Conservation (phyloP, 2,797 vertebrate genomes). For the Sibirionetta formosa region DNA sequence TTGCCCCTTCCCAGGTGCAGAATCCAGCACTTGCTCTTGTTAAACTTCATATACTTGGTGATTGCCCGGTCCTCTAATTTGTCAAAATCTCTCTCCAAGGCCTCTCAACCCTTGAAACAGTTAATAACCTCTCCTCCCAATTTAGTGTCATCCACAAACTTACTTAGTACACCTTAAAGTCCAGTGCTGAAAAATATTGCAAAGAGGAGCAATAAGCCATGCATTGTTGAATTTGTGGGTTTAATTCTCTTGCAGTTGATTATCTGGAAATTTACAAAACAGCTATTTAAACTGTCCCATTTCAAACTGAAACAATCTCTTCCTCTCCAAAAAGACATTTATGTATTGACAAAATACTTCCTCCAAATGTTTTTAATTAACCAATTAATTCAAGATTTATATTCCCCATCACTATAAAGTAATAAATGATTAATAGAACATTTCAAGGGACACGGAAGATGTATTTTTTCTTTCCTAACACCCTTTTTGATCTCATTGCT, state of each 20-base stretch:
- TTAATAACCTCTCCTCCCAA: no score
- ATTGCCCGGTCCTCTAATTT: no score
- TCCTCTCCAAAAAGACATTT: background rate
- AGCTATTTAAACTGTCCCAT: background rate
- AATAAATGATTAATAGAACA: background rate
- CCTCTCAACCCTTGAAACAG: no score
- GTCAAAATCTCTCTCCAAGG: no score
- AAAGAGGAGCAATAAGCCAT: background rate
- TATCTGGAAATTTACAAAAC: background rate
- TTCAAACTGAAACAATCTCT: background rate
- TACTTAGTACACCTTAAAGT: no score
- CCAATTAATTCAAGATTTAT: background rate
- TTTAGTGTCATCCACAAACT: no score
- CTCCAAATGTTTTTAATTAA: slow-evolving; percentile 37
- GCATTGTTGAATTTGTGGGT: background rate
- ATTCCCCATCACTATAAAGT: background rate
- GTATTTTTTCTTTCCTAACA: slow-evolving; percentile 2
- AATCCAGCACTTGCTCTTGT: no score
- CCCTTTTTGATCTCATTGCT: background rate
- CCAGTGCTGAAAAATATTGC: background rate
- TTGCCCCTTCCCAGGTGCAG: no score
- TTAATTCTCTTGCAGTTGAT: background rate
- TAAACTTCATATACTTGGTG: no score
- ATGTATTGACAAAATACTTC: slow-evolving; percentile 1
- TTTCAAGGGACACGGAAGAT: background rate